Base-by-base conservation (phyloP, 2,888 invertebrate genomes). In the Drosophila dives region DNA sequence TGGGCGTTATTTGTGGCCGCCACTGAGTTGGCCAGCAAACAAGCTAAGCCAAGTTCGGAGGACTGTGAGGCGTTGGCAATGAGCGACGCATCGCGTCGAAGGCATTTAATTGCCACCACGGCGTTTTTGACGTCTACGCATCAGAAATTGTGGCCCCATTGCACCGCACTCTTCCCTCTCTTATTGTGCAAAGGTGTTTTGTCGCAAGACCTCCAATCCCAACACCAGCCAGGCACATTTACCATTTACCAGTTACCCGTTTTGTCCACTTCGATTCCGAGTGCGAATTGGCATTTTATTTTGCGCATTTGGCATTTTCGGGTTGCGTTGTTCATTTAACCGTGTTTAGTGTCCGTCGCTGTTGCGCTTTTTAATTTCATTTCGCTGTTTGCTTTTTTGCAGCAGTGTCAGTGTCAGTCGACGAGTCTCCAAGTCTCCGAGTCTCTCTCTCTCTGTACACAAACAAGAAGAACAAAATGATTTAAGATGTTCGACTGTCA, bases 401-500 rank as follows among this genome's bases (percentile, higher is more conserved):
- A 42, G 55, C 58, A 67, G 75, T 83, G 56, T 78, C 77, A 66
- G 42, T 53, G 51, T 60, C 63, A 23, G 33, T 51, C 17, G n/a
- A 32, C 20, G 38, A 17, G 42, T 20, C 32, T 23, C 1, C 3
- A 17, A 23, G 29, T 40, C 32, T 26, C 23, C 23, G 1, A 23
- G 23, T 50, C 33, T 36, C 29, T 50, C n/a, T 68, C 45, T 8
- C 4, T 15, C 45, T 23, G 45, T 15, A 23, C 23, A 23, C 45
- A 45, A 64, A 51, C 64, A 65, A 64, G 78, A 70, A 54, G 50
- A 72, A 77, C 77, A 64, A 82, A 89, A 88, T 90, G 87, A 88
- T 90, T 90, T 90, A 88, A 90, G 87, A 88, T 90, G 86, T 88
- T 86, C 89, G 81, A 76, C 81, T 89, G 87, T 90, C 90, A 86